Evolutionary conservation across 92 coral and sea anemone species (phyloP).

Genomic region (Umimayanthus chanpuru): DNA sequence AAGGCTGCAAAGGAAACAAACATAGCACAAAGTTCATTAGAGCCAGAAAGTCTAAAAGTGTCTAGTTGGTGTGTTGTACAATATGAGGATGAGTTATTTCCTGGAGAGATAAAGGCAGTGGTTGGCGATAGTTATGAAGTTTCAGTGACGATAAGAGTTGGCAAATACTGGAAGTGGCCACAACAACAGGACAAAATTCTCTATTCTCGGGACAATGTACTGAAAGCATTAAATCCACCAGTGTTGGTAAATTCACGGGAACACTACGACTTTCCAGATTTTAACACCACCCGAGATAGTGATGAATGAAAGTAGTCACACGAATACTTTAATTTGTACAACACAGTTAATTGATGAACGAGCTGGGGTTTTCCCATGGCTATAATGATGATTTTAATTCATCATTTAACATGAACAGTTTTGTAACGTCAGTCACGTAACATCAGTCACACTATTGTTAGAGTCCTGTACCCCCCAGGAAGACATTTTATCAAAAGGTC

Average conservation of each 20-base stretch:
- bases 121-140: conserved; percentile 46
- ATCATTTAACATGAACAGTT: conserved; percentile 26
- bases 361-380: conserved; percentile 41
- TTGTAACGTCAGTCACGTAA: conserved; percentile 30
- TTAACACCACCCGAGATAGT: conserved; percentile 42
- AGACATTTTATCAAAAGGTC: conserved; percentile 38
- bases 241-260: conserved; percentile 51
- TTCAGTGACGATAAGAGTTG: conserved; percentile 55
- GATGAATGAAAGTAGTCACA: conserved; percentile 49
- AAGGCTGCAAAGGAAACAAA: conserved; percentile 42
- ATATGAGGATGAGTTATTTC: conserved; percentile 43
- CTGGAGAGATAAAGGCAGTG: conserved; percentile 47
- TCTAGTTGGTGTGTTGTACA: conserved; percentile 50
- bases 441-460: conserved; percentile 47
- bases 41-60: conserved; percentile 46
- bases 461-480: conserved; percentile 24
- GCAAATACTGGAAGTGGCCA: conserved; percentile 56
- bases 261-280: conserved; percentile 51
- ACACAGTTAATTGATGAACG: conserved; percentile 44
- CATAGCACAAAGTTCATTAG: conserved; percentile 52
- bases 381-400: conserved; percentile 21
- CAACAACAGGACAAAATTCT: conserved; percentile 55
- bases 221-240: conserved; percentile 49
- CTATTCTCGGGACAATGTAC: conserved; percentile 45
- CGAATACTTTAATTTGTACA: conserved; percentile 6